These are phyloP conservation scores for Margarornis squamiger DNA, from an alignment of 2,797 vertebrate species.

Conservation along the genomic window DNA sequence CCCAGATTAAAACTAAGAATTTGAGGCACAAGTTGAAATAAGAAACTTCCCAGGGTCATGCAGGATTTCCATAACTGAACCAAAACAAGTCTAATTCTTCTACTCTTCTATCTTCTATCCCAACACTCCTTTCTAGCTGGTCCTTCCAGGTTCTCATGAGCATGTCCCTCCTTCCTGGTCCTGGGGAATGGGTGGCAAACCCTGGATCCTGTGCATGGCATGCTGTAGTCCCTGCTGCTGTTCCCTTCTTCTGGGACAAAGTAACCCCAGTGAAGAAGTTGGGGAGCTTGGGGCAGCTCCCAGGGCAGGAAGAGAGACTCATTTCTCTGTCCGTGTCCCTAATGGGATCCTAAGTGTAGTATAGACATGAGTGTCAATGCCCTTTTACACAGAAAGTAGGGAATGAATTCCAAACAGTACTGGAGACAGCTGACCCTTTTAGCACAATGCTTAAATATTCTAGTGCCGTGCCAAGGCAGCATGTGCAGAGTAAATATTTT, in stretches of 20 bases:
- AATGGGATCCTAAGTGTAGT: constrained; percentile 66
- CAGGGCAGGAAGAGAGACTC: not conserved
- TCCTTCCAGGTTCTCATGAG: not conserved
- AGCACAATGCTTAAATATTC: constrained; percentile 84
- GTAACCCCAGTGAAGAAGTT: not conserved
- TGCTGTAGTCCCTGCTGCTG: not conserved
- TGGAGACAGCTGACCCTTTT: constrained; percentile 84
- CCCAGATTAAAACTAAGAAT: not conserved
- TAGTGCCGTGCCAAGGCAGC: constrained; percentile 87
- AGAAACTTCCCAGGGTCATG: not conserved
- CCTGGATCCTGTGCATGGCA: not conserved
- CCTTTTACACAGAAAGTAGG: constrained; percentile 76
- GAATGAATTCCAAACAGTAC: constrained; percentile 78
- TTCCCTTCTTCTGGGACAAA: not conserved
- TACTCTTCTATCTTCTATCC: not conserved
- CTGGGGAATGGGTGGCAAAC: not conserved
- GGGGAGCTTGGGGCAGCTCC: not conserved
- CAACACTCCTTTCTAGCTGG: not conserved
- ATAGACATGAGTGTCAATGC: constrained; percentile 75
- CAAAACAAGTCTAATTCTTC: not conserved
- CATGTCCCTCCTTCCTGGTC: not conserved
- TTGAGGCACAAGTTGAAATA: not conserved
- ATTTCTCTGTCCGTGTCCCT: constrained; percentile 37
- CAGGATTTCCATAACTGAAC: not conserved
- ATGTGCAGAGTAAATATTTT: constrained; percentile 99